Percentiles rank a stretch among this genome's conserved stretches.
These are phyloP conservation scores for Drosophila recens DNA, from an alignment of 2,888 invertebrate genomes.

Conservation along the genomic window DNA sequence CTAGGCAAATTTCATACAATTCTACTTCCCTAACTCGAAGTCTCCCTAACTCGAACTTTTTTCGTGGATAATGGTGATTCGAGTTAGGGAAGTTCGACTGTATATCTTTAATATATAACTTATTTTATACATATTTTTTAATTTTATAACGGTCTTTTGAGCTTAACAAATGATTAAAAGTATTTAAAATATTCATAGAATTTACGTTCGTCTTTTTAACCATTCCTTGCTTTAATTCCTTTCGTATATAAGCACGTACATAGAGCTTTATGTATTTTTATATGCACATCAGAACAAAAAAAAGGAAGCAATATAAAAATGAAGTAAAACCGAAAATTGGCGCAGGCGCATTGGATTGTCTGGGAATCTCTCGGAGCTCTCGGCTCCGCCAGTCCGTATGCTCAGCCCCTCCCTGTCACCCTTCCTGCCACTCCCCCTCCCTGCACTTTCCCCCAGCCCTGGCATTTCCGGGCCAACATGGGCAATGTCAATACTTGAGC, in stretches of 20 bases:
- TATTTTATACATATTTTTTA: no score
- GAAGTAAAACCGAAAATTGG: constrained; percentile 68
- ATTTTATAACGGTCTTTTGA: background rate
- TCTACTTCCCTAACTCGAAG: no score
- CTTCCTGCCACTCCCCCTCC: background rate
- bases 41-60: no score
- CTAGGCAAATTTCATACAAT: no score
- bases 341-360: constrained; percentile 67
- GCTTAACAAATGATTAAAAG: constrained; percentile 6
- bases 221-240: background rate
- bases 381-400: constrained; percentile 68
- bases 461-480: constrained; percentile 31
- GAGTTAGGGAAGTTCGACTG: no score
- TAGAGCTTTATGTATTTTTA: constrained; percentile 25
- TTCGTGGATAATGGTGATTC: no score
- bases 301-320: constrained; percentile 31
- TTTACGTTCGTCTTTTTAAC: background rate
- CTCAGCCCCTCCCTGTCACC: constrained; percentile 23
- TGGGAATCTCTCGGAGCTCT: constrained; percentile 54
- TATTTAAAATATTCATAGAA: background rate
- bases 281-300: constrained; percentile 22
- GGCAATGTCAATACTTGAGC: constrained; percentile 71
- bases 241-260: constrained; percentile 1
- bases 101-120: no score
- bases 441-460: background rate